These are phyloP conservation scores for Huso huso DNA, from an alignment of 2,797 vertebrate species.

Conservation along the genomic window DNA sequence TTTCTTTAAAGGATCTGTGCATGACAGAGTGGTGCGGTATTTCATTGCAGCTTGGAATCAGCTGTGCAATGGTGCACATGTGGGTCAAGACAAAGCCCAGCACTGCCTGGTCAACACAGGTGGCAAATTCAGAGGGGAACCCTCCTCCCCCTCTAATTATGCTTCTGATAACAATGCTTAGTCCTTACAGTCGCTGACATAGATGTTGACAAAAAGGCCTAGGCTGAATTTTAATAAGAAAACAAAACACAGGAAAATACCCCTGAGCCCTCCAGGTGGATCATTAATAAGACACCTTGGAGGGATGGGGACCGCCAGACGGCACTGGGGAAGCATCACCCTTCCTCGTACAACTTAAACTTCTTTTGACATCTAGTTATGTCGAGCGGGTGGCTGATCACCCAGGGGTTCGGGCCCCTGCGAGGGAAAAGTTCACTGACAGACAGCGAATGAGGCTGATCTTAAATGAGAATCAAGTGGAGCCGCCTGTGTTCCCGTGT, in stretches of 20 bases:
- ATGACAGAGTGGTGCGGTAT: too few species aligned
- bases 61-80: too few species aligned
- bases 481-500: conserved; percentile 49
- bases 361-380: conserved; percentile 81
- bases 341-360: conserved; percentile 64
- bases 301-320: conserved; percentile 50
- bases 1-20: too few species aligned
- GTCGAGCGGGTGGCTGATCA: conserved; percentile 80
- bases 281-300: conserved; percentile 76
- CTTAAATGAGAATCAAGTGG: conserved; percentile 82
- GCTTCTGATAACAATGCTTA: conserved; percentile 84
- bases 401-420: conserved; percentile 75
- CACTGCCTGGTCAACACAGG: conserved; percentile 63
- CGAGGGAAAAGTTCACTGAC: conserved; percentile 72
- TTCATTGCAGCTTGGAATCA: too few species aligned
- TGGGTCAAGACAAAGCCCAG: conserved; percentile 29
- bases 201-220: conserved; percentile 86
- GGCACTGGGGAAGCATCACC: conserved; percentile 47
- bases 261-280: conserved; percentile 69
- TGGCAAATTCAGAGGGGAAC: conserved; percentile 67
- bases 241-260: conserved; percentile 81
- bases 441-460: conserved; percentile 65
- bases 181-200: conserved; percentile 79
- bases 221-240: conserved; percentile 89
- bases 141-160: conserved; percentile 72